Percentiles rank a stretch among this genome's conserved stretches.
Conservation (phyloP, 1,140 invertebrate genomes). For the Drepana arcuata region DNA sequence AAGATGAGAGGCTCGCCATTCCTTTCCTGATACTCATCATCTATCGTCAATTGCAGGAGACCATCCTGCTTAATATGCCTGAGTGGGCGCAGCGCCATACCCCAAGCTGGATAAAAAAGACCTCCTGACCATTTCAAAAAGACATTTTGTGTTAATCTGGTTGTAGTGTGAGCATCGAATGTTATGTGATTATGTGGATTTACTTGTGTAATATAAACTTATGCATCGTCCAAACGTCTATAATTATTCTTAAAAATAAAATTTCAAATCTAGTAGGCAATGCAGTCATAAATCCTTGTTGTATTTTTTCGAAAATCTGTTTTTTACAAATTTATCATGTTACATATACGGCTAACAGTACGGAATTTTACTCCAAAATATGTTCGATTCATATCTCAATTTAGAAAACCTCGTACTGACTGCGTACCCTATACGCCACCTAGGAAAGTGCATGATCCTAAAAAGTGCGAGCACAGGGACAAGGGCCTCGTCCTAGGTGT, state of each 20-base stretch:
- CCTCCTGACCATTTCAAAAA: slow-evolving; percentile 58
- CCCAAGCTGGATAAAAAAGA: slow-evolving; percentile 57
- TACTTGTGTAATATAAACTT: slow-evolving; percentile 27
- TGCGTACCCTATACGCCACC: slow-evolving; percentile 20
- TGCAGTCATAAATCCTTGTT: slow-evolving; percentile 19
- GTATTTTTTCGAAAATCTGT: slow-evolving; percentile 24
- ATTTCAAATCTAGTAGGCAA: slow-evolving; percentile 38
- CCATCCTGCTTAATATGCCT: slow-evolving; percentile 50
- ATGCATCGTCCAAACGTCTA: slow-evolving; percentile 9
- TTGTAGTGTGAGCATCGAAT: slow-evolving; percentile 47
- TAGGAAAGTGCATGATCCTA: slow-evolving; percentile 34
- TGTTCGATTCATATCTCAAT: slow-evolving; percentile 47
- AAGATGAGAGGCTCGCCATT: slow-evolving; percentile 82
- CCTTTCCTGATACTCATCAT: slow-evolving; percentile 83
- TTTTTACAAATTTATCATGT: slow-evolving; percentile 38
- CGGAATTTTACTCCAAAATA: slow-evolving; percentile 10
- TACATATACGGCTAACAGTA: slow-evolving; percentile 23
- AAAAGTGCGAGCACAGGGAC: slow-evolving; percentile 32
- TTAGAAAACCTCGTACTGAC: slow-evolving; percentile 36
- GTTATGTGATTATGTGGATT: slow-evolving; percentile 51
- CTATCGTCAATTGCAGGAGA: slow-evolving; percentile 81
- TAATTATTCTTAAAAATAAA: slow-evolving; percentile 31
- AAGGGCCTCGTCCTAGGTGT: slow-evolving; percentile 51
- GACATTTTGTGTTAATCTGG: slow-evolving; percentile 45
- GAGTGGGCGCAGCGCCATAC: slow-evolving; percentile 38